Conservation (phyloP, 2,888 invertebrate genomes). For the Chaitophorus viminalis region DNA sequence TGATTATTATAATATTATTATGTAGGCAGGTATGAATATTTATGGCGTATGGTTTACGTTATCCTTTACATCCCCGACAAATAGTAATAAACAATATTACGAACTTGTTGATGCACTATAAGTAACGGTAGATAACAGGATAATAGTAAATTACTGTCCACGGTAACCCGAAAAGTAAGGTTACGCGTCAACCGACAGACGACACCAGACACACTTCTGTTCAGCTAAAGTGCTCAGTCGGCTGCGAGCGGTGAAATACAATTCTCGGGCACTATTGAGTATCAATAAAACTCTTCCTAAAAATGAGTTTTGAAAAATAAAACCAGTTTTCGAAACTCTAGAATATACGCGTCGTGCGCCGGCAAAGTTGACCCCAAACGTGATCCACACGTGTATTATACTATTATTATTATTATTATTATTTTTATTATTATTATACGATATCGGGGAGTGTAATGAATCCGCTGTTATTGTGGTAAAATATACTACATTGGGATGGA, state of each 20-base stretch:
- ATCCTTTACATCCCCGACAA: too few species aligned
- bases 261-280: background rate
- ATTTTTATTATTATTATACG: background rate
- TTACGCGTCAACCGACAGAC: too few species aligned
- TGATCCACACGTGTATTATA: constrained; percentile 1
- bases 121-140: too few species aligned
- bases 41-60: too few species aligned
- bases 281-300: background rate
- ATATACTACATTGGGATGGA: background rate
- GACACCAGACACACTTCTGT: too few species aligned
- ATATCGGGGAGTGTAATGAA: constrained; percentile 2
- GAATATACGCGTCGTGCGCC: background rate
- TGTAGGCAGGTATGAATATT: too few species aligned
- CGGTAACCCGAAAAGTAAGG: too few species aligned
- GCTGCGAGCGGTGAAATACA: background rate
- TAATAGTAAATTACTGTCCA: too few species aligned
- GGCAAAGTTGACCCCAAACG: background rate
- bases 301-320: background rate
- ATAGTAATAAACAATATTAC: too few species aligned
- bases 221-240: background rate
- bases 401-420: background rate
- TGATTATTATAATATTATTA: too few species aligned
- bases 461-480: constrained; percentile 18
- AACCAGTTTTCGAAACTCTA: constrained; percentile 7
- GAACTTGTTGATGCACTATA: too few species aligned